Conservation (phyloP, 2,888 invertebrate species). For the Andrena bucephala region DNA sequence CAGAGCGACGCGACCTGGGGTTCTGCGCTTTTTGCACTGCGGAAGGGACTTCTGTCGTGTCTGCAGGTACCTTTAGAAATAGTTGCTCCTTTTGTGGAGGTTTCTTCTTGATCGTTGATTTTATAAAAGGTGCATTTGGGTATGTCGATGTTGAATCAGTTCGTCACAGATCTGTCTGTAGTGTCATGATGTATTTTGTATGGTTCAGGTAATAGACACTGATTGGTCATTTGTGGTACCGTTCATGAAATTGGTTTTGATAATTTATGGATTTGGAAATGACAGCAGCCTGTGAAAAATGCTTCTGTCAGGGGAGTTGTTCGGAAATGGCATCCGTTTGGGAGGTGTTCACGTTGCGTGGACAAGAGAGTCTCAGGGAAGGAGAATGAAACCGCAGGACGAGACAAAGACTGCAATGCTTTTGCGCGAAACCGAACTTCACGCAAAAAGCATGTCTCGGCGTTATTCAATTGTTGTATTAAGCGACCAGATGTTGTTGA, state of each 20-base stretch:
- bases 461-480: slow-evolving; percentile 14
- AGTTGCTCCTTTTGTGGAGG: background rate
- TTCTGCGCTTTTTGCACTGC: slow-evolving; percentile 77
- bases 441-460: slow-evolving; percentile 23
- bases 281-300: background rate
- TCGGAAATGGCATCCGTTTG: slow-evolving; percentile 12
- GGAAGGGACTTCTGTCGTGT: slow-evolving; percentile 79
- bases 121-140: background rate
- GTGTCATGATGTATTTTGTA: background rate
- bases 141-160: background rate
- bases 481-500: slow-evolving; percentile 18
- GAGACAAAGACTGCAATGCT: slow-evolving; percentile 16
- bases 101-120: background rate
- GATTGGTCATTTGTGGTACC: background rate
- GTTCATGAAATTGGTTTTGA: background rate
- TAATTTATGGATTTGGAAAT: background rate
- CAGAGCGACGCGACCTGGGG: slow-evolving; percentile 70
- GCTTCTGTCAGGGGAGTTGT: background rate
- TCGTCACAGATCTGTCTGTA: background rate
- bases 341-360: slow-evolving; percentile 3
- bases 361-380: slow-evolving; percentile 11
- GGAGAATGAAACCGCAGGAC: slow-evolving; percentile 27
- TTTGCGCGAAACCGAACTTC: slow-evolving; percentile 27
- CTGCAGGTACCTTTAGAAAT: slow-evolving; percentile 76
- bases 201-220: background rate